Base-by-base conservation (phyloP, 2,113 vertebrate genomes). In the Ciconia maguari region DNA sequence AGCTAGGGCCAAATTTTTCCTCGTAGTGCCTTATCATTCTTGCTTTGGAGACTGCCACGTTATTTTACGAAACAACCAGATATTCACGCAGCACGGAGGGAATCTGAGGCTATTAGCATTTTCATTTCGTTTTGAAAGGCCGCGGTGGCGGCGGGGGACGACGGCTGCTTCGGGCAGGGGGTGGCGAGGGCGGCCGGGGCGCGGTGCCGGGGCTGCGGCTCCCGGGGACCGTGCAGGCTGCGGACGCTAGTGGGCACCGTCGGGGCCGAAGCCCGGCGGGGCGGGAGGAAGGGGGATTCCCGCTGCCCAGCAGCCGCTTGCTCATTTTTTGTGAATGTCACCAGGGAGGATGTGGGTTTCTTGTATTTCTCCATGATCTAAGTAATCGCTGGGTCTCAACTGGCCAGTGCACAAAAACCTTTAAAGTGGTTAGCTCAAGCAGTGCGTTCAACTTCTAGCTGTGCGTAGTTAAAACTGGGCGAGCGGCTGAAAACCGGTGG, bases 271-370 rank as follows among this genome's bases (percentile, higher is more conserved):
- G 49, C 18, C 42, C 38, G 25, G 48, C 25, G 58, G 75, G 30
- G 29, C 3, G 19, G 42, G 60, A 29, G 26, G 66, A 29, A n/a
- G 20, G 25, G 18, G 25, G 19, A 55, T 90, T 90, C 38, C 62
- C 71, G 64, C 30, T 26, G 57, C 88, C 78, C 60, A 27, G 78
- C 38, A 75, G 55, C 52, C 19, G 69, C 81, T 88, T 68, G 85
- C 75, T 91, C 87, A 79, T 95, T 78, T 91, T 82, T 82, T 61
- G 64, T 83, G 88, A 88, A 83, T 84, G 92, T 93, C 90, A 84
- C 68, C 72, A 90, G 46, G 16, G 62, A 95, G 96, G 94, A 97
- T 96, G 96, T 94, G 96, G 96, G 51, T 86, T 96, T 95, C 74
- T 83, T 83, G 71, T 77, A 44, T 95, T 95, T 96, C 94, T 90